phyloP scores from a whole-genome alignment of 1,140 invertebrate genomes.

The Gonatopus flavifemur region DNA sequence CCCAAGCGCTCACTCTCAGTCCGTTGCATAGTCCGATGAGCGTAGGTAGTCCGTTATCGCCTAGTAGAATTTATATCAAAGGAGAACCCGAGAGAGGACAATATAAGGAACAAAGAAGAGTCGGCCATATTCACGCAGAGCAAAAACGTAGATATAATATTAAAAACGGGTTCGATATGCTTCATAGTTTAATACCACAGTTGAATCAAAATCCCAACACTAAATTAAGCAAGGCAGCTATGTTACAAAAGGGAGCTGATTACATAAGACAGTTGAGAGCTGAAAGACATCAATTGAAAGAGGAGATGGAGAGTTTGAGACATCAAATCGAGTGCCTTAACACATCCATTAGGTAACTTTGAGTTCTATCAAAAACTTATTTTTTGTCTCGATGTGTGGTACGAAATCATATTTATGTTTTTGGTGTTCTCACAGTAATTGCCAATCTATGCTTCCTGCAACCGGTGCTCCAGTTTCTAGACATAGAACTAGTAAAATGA shows the following conservation, averaged over 20 bases:
- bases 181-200: constrained; percentile 91
- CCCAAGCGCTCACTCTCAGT: constrained; percentile 51
- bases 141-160: constrained; percentile 97
- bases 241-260: constrained; percentile 95
- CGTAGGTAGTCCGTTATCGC: constrained; percentile 51
- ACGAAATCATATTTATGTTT: constrained; percentile 7
- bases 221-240: constrained; percentile 93
- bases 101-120: constrained; percentile 70
- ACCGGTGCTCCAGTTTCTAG: constrained; percentile 92
- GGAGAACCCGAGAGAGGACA: constrained; percentile 50
- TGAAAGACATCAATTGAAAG: constrained; percentile 83
- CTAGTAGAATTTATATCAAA: constrained; percentile 43
- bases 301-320: constrained; percentile 84
- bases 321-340: constrained; percentile 90
- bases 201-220: constrained; percentile 87
- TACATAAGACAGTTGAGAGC: constrained; percentile 88
- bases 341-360: constrained; percentile 78
- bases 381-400: neutral
- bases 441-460: constrained; percentile 91
- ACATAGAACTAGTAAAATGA: constrained; percentile 87
- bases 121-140: constrained; percentile 94
- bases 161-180: constrained; percentile 94
- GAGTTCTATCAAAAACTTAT: neutral
- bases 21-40: constrained; percentile 57
- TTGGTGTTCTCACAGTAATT: constrained; percentile 69